Conservation (phyloP, 30 jellyfish, hydroid and myxozoan genomes). For the Clytia hemisphaerica region DNA sequence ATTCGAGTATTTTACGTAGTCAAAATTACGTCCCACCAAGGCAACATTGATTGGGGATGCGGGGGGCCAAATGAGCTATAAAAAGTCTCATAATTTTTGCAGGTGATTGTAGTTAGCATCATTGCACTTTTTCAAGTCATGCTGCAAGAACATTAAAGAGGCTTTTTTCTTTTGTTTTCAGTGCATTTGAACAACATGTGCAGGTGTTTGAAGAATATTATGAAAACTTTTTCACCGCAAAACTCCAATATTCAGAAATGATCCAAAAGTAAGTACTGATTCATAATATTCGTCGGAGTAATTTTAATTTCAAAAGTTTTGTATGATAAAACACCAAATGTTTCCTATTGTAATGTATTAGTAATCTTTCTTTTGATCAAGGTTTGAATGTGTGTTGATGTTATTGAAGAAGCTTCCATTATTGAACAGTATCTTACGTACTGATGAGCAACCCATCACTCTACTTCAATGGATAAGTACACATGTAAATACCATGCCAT, state of each 20-base stretch:
- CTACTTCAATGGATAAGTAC: slow-evolving; percentile 76
- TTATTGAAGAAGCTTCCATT: slow-evolving; percentile 67
- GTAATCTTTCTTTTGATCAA: not conserved
- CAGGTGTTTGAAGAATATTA: slow-evolving; percentile 48
- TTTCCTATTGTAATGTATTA: too few species aligned
- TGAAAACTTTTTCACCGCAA: slow-evolving; percentile 40
- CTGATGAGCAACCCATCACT: not conserved
- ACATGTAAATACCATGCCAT: slow-evolving; percentile 69
- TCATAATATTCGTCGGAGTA: too few species aligned
- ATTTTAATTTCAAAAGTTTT: too few species aligned
- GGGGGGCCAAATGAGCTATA: too few species aligned
- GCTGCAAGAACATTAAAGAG: not conserved
- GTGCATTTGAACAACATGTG: slow-evolving; percentile 72
- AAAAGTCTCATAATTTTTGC: too few species aligned
- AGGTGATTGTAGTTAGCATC: too few species aligned
- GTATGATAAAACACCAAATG: too few species aligned
- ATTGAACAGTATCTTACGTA: slow-evolving; percentile 46
- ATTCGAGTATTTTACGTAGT: too few species aligned
- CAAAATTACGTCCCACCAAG: too few species aligned
- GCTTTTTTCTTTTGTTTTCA: slow-evolving; percentile 10
- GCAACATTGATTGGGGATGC: too few species aligned
- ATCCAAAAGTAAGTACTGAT: slow-evolving; percentile 58
- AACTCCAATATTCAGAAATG: slow-evolving; percentile 66
- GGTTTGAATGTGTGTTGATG: slow-evolving; percentile 58
- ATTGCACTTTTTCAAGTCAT: not conserved